Percentiles rank a stretch among this genome's conserved stretches.
These are phyloP conservation scores for Bombus fervidus DNA, from an alignment of 1,140 invertebrate genomes.

Conservation along the genomic window DNA sequence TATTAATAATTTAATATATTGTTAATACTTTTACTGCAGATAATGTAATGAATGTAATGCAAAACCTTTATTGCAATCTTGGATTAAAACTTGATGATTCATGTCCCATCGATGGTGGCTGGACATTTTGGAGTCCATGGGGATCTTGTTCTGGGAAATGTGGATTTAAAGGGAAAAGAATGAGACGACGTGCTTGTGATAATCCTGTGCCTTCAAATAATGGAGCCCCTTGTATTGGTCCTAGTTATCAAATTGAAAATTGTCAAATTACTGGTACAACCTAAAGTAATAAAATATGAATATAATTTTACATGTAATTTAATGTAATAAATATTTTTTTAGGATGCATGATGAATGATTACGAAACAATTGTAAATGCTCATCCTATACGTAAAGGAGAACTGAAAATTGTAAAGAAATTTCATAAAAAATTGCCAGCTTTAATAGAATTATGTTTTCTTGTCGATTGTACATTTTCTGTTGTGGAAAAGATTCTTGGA, in stretches of 20 bases:
- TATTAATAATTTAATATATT: not conserved
- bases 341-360: constrained; percentile 48
- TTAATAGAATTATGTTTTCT: constrained; percentile 44
- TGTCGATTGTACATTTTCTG: constrained; percentile 26
- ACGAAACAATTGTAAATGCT: constrained; percentile 12
- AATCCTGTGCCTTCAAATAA: constrained; percentile 40
- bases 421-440: constrained; percentile 36
- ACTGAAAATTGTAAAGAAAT: constrained; percentile 28
- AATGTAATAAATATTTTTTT: not conserved
- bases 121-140: constrained; percentile 45
- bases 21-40: not conserved
- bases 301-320: not conserved
- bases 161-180: constrained; percentile 39
- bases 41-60: not conserved
- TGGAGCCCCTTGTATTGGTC: constrained; percentile 38
- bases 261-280: constrained; percentile 41
- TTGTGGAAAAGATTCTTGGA: constrained; percentile 45
- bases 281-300: not conserved
- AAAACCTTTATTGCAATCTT: constrained; percentile 36
- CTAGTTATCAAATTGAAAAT: constrained; percentile 29
- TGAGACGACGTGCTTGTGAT: constrained; percentile 35
- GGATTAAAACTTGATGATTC: constrained; percentile 11
- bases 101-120: constrained; percentile 38
- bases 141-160: constrained; percentile 43
- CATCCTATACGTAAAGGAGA: constrained; percentile 38